These are phyloP conservation scores for Aphis gossypii DNA, from an alignment of 1,140 invertebrate genomes.

Conservation along the genomic window DNA sequence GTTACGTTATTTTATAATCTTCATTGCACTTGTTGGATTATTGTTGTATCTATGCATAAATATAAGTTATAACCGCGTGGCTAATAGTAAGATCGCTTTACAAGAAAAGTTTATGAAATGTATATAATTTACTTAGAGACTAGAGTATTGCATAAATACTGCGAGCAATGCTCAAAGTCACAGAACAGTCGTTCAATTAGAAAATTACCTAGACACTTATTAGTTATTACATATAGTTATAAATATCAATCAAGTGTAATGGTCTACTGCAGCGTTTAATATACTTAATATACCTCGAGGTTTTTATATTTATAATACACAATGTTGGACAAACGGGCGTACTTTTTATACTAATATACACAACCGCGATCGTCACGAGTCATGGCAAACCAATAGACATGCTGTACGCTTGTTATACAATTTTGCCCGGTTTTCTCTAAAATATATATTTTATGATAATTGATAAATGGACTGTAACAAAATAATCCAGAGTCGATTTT, in stretches of 20 bases:
- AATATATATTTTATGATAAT: constrained; percentile 4
- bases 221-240: background rate
- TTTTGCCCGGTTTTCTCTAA: background rate
- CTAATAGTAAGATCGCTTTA: background rate
- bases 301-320: background rate
- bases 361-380: background rate
- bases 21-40: too few species aligned
- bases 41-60: too few species aligned
- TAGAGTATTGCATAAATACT: background rate
- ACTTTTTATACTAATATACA: background rate
- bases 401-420: constrained; percentile 15
- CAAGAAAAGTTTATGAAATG: background rate
- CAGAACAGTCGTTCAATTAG: background rate
- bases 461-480: constrained; percentile 25
- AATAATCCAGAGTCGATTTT: constrained; percentile 7
- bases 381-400: background rate
- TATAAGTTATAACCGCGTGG: too few species aligned
- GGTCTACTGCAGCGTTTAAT: constrained; percentile 15
- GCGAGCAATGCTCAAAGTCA: background rate
- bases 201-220: background rate
- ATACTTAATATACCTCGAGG: background rate
- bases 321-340: background rate
- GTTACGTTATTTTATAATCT: too few species aligned
- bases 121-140: background rate
- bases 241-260: background rate